Percentiles rank a stretch among this genome's conserved stretches.
These are phyloP conservation scores for Pimpla rufipes DNA, from an alignment of 2,888 invertebrate species.

Conservation along the genomic window DNA sequence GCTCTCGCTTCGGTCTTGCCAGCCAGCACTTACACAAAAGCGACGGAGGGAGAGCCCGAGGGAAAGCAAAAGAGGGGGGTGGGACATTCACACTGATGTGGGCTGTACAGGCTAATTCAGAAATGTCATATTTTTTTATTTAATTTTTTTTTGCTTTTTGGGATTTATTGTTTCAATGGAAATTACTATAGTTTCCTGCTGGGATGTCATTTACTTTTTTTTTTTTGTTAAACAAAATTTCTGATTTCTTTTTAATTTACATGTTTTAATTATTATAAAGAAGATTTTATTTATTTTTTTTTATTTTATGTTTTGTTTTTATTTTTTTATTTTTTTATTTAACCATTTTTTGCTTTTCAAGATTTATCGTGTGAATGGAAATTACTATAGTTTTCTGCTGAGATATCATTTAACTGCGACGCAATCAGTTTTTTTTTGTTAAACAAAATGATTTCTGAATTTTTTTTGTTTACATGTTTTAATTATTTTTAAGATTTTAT, in stretches of 20 bases:
- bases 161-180: not conserved
- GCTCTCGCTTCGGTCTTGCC: conserved; percentile 63
- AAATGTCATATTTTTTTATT: not conserved
- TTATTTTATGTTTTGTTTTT: no score
- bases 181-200: not conserved
- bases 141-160: not conserved
- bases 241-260: no score
- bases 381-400: not conserved
- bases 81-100: not conserved
- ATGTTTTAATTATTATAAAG: no score
- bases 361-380: no score
- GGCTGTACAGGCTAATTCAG: not conserved
- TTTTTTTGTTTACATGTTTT: no score
- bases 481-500: no score
- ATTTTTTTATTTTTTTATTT: no score
- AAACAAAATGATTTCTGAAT: no score
- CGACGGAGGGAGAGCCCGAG: conserved; percentile 28
- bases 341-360: not conserved
- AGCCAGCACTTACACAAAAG: conserved; percentile 48
- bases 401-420: no score
- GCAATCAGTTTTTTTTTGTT: not conserved
- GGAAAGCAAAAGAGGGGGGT: conserved; percentile 1
- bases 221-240: not conserved
- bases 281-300: no score
- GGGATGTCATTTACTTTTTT: not conserved